Base-by-base conservation (phyloP, 2,113 vertebrate species). In the Circaetus gallicus region DNA sequence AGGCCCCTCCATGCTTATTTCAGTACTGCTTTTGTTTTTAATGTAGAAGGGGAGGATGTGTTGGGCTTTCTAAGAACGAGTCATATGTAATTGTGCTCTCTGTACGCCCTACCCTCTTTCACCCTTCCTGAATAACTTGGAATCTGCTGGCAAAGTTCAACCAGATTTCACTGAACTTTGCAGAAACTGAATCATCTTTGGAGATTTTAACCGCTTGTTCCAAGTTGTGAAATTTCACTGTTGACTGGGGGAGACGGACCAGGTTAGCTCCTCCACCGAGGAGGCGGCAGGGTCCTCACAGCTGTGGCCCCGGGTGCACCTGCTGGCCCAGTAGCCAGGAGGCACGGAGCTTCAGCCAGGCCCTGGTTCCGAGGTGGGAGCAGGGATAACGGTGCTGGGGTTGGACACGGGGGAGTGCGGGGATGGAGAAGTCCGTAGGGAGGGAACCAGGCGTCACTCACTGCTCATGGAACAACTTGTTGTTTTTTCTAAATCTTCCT, bases 401-500 rank as follows among this genome's bases (percentile, higher is more conserved):
- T 10, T 5, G 82, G 94, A 59, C 0, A 2, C 0, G 79, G 3
- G 91, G 93, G 76, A 31, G 26, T 0, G 1, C 0, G 81, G 95
- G 92, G 38, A 34, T 5, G 43, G 70, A 74, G 62, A 4, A 29
- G n/a, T 73, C 69, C 28, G 0, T 20, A 38, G 86, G 82, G 28
- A 38, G 86, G 82, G 31, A 66, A 66, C 34, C 10, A 55, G 83
- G 86, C 10, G 1, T 78, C 89, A 38, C 7, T 82, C 1, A 1
- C 84, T 92, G 93, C 95, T 97, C 93, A 93, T 3, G 3, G 70
- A 95, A 94, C 82, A 66, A 82, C 28, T 82, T 96, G 69, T 90
- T 96, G 85, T 96, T 92, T 95, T 96, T 69, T 86, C 95, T 91
- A 29, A 86, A 55, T 62, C 87, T 87, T 76, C 92, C 95, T 72